Evolutionary conservation across 2,113 vertebrate genomes (phyloP).

Genomic region (Lota lota): DNA sequence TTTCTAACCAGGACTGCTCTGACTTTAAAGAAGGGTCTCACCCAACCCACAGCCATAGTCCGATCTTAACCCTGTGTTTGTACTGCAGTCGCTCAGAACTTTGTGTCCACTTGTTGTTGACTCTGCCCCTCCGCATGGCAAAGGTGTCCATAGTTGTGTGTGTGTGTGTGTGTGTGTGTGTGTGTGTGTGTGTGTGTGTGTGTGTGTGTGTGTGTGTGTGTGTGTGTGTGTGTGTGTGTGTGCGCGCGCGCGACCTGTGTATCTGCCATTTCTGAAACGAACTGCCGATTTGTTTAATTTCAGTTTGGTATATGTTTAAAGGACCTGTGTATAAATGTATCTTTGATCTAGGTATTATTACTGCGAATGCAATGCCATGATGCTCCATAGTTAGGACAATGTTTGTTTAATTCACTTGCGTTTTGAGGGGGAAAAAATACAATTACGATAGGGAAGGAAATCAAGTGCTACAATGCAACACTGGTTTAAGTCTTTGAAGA

Average conservation of each 20-base stretch:
- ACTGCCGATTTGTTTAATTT: slow-evolving; percentile 58
- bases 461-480: slow-evolving; percentile 34
- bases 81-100: too few species aligned
- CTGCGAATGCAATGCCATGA: slow-evolving; percentile 62
- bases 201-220: slow-evolving; percentile 50
- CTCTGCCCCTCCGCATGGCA: slow-evolving; percentile 54
- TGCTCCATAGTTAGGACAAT: slow-evolving; percentile 52
- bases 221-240: slow-evolving; percentile 52
- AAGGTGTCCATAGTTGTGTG: slow-evolving; percentile 51
- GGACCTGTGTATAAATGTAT: slow-evolving; percentile 50
- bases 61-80: neutral
- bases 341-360: slow-evolving; percentile 42
- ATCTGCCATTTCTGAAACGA: slow-evolving; percentile 57
- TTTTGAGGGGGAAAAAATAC: slow-evolving; percentile 36
- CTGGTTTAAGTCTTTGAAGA: slow-evolving; percentile 40
- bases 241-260: slow-evolving; percentile 53
- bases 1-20: too few species aligned
- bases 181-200: neutral
- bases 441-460: slow-evolving; percentile 22
- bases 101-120: too few species aligned
- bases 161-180: slow-evolving; percentile 41
- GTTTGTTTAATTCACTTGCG: slow-evolving; percentile 41
- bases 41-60: neutral
- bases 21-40: too few species aligned
- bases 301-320: slow-evolving; percentile 51